phyloP scores from a whole-genome alignment of 2,888 invertebrate species.

The Oxycera nigricornis region DNA sequence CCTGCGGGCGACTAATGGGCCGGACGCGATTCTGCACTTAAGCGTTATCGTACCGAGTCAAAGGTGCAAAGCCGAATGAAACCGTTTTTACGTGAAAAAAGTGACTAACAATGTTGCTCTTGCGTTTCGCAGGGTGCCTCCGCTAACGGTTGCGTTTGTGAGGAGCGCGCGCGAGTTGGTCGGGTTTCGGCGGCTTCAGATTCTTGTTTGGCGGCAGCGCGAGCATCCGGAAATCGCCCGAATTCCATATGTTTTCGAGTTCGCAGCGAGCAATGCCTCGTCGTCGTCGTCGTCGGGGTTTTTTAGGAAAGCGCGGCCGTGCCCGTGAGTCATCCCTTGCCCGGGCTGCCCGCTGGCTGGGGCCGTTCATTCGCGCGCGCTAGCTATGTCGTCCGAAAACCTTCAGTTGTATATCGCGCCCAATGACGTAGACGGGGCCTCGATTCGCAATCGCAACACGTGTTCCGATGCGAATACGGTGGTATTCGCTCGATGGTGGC shows the following conservation, averaged over 20 bases:
- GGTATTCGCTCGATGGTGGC: neutral
- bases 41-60: constrained; percentile 7
- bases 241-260: constrained; percentile 35
- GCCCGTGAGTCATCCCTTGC: constrained; percentile 24
- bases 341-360: constrained; percentile 9
- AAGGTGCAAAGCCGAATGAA: neutral
- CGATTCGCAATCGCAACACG: constrained; percentile 2
- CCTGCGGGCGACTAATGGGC: neutral
- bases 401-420: neutral
- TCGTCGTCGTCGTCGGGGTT: constrained; percentile 2
- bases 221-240: constrained; percentile 28
- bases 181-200: constrained; percentile 23
- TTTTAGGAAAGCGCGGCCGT: constrained; percentile 1
- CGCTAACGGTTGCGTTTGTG: constrained; percentile 24
- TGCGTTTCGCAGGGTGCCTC: neutral
- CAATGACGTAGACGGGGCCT: constrained; percentile 17
- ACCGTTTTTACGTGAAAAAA: neutral
- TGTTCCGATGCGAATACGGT: constrained; percentile 5
- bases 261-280: neutral
- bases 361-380: neutral
- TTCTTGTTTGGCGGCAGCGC: constrained; percentile 21
- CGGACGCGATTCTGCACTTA: constrained; percentile 30
- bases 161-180: constrained; percentile 5
- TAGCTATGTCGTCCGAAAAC: neutral
- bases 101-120: neutral